A percentile compares a stretch with the other conserved stretches of the same genome.
phyloP scores from a whole-genome alignment of 35 echinoderm and acorn worm genomes.

The Heliocidaris tuberculata region DNA sequence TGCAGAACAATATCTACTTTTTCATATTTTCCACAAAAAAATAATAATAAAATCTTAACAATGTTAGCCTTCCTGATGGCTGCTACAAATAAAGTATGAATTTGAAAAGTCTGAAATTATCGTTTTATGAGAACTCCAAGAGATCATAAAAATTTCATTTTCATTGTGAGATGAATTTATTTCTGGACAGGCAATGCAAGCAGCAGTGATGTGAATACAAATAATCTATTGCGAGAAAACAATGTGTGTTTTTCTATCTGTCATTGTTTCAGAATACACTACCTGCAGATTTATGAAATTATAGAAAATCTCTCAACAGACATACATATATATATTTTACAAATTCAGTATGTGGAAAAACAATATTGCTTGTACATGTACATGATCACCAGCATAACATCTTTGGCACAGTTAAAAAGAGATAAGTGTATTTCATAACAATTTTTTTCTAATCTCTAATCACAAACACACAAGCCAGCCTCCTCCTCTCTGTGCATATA shows the following conservation, averaged over 20 bases:
- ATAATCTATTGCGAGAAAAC: background rate
- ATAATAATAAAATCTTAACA: too few relatives aligned
- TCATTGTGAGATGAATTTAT: background rate
- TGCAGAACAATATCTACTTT: too few relatives aligned
- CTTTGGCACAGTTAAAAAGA: background rate
- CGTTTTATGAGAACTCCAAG: background rate
- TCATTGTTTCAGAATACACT: background rate
- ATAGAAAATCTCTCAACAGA: background rate
- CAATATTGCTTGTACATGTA: slow-evolving; percentile 9
- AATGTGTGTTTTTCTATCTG: background rate
- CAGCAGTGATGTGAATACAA: background rate
- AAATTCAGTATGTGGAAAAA: background rate
- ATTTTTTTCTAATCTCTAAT: background rate
- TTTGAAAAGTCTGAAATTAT: background rate
- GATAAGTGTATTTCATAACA: background rate
- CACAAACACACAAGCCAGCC: background rate
- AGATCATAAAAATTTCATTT: background rate
- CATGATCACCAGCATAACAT: background rate
- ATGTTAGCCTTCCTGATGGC: background rate
- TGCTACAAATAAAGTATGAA: background rate
- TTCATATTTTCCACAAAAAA: too few relatives aligned
- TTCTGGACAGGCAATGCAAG: background rate
- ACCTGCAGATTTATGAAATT: background rate
- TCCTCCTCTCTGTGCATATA: background rate
- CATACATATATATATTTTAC: background rate